Evolutionary conservation across 2,797 vertebrate species (phyloP).

Genomic region (Myotis daubentonii): DNA sequence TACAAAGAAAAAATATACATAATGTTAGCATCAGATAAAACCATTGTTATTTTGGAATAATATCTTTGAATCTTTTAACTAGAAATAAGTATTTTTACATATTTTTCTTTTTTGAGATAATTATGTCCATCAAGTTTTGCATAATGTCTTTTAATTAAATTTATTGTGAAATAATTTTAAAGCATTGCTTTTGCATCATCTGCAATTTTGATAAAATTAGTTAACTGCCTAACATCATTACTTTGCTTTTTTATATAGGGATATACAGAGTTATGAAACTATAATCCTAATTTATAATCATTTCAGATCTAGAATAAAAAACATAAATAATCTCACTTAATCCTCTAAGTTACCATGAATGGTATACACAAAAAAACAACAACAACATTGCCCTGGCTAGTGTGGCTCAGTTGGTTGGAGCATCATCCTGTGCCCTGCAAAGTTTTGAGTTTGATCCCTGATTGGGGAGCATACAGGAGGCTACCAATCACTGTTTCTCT

Average conservation of each 20-base stretch:
- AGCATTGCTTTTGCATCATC: not conserved
- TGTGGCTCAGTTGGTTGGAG: not conserved
- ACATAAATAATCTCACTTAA: not conserved
- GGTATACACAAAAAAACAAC: not conserved
- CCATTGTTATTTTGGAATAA: not conserved
- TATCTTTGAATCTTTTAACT: not conserved
- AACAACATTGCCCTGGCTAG: not conserved
- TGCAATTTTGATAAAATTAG: not conserved
- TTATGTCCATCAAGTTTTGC: not conserved
- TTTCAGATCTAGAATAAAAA: conserved; percentile 5
- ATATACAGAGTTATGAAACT: not conserved
- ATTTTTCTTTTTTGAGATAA: not conserved
- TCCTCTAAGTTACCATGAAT: not conserved
- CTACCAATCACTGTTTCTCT: not conserved
- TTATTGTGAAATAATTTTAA: not conserved
- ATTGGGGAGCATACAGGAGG: no score
- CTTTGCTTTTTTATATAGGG: not conserved
- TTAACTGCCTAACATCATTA: not conserved
- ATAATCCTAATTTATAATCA: not conserved
- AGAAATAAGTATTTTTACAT: not conserved
- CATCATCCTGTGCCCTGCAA: not conserved
- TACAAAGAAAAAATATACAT: not conserved
- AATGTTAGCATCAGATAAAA: not conserved
- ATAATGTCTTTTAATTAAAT: not conserved
- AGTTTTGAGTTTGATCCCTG: not conserved